Base-by-base conservation (phyloP, 2,888 invertebrate genomes). In the Apeira syringaria region DNA sequence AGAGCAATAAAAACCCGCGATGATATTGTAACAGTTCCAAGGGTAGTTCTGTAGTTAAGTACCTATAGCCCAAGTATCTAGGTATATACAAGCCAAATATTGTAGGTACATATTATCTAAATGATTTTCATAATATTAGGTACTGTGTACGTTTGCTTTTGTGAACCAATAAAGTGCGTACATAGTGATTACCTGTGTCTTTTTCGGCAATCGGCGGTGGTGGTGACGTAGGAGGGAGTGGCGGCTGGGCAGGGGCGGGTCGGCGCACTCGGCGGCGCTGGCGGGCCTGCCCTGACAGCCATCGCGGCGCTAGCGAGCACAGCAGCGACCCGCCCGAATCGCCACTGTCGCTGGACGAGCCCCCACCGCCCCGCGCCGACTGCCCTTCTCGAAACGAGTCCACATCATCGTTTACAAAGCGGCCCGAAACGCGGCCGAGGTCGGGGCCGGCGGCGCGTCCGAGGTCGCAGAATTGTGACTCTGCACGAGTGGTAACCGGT, bases 211-310 rank as follows among this genome's bases (percentile, higher is more conserved):
- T 27, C 15, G 27, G 20, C 6, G 38, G 18, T 1, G 15, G 5
- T 0, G 5, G 92, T 91, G 11, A 91, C 73, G 20, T 83, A 83
- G 51, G 81, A 15, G 37, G n/a, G n/a, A n/a, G n/a, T n/a, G n/a
- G n/a, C n/a, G 17, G 46, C 63, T 1, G 17, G 1, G 17, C 1
- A 6, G 38, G 30, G 38, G 59, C 53, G 24, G 52, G 25, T 45
- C 52, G 56, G 24, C 51, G 56, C 27, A 50, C 32, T 37, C 42
- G 55, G 2, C 65, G 55, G 11, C 60, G 49, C 11, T 47, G 51
- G 12, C 64, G 66, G 30, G 65, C 53, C 32, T 52, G 72, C 30
- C 75, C 65, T 5, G 74, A 63, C 49, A 84, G 67, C 86, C 87
- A 88, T 53, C 74, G 71, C 37, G 85, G 80, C 47, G 85, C 80